Conservation (phyloP, 2,797 vertebrate genomes). For the Rachycentron canadum region DNA sequence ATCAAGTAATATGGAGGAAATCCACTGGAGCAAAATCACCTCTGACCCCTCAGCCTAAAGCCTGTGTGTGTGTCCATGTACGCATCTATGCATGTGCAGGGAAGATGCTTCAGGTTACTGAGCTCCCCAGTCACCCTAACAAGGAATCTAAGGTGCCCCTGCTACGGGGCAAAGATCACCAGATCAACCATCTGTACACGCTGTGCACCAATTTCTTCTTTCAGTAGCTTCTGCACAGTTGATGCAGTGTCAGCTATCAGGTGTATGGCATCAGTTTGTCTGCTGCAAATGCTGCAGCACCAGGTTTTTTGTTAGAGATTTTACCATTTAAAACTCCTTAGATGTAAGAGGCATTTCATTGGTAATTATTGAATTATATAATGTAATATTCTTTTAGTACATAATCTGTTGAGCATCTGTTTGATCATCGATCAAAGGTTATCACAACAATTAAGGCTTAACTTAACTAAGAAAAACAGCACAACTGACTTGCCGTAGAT, state of each 20-base stretch:
- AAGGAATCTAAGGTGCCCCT: constrained; percentile 12
- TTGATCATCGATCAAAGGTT: not conserved
- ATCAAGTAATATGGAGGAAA: constrained; percentile 27
- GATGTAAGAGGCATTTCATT: not conserved
- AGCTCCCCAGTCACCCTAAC: constrained; percentile 1
- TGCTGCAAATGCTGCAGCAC: not conserved
- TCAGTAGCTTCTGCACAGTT: not conserved
- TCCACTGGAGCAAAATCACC: constrained; percentile 51
- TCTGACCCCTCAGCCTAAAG: constrained; percentile 41
- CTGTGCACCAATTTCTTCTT: constrained; percentile 3
- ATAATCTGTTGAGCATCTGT: not conserved
- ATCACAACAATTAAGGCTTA: not conserved
- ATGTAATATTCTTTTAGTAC: not conserved
- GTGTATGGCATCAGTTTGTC: not conserved
- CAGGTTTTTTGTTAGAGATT: not conserved
- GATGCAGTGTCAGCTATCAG: not conserved
- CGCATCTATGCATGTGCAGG: constrained; percentile 12
- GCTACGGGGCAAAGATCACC: constrained; percentile 35
- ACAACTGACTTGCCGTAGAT: not conserved
- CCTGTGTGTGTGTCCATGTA: constrained; percentile 26
- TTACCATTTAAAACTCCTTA: not conserved
- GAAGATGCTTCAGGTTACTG: constrained; percentile 30
- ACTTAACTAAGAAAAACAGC: not conserved
- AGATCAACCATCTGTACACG: constrained; percentile 15
- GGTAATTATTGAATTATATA: too few relatives aligned